These are phyloP conservation scores for Hyperopisus bebe DNA, from an alignment of 2,113 vertebrate species.

Conservation along the genomic window DNA sequence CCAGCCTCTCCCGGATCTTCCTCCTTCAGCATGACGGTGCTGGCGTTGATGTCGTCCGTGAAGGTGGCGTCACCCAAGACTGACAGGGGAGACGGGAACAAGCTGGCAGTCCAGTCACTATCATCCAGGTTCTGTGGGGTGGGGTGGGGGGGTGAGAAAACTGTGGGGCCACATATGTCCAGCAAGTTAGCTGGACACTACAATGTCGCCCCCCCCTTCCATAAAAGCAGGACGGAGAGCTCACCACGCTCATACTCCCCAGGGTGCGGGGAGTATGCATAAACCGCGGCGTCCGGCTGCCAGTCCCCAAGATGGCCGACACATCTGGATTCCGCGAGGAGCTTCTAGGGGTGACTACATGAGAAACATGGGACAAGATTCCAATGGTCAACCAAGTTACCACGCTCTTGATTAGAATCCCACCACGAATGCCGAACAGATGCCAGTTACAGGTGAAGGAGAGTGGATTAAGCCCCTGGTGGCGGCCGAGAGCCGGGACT, in stretches of 20 bases:
- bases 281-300: slow-evolving; percentile 56
- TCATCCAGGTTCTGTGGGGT: slow-evolving; percentile 70
- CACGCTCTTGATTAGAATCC: neutral
- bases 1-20: slow-evolving; percentile 92
- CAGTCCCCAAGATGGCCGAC: slow-evolving; percentile 61
- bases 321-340: slow-evolving; percentile 60
- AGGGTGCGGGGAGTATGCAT: slow-evolving; percentile 55
- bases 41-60: slow-evolving; percentile 76
- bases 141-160: neutral
- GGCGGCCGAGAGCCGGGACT: neutral
- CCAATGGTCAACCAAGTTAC: neutral
- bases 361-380: neutral
- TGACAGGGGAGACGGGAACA: slow-evolving; percentile 59
- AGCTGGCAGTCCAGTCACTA: slow-evolving; percentile 72
- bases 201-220: neutral
- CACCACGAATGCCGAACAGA: neutral
- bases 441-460: neutral
- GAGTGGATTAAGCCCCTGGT: neutral
- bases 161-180: slow-evolving; percentile 18
- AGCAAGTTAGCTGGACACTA: neutral
- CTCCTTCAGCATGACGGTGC: slow-evolving; percentile 78
- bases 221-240: slow-evolving; percentile 17
- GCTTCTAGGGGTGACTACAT: slow-evolving; percentile 59
- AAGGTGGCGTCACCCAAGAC: slow-evolving; percentile 62
- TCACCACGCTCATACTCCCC: slow-evolving; percentile 63